Conservation (phyloP, 2,797 vertebrate genomes). For the Coluber constrictor region DNA sequence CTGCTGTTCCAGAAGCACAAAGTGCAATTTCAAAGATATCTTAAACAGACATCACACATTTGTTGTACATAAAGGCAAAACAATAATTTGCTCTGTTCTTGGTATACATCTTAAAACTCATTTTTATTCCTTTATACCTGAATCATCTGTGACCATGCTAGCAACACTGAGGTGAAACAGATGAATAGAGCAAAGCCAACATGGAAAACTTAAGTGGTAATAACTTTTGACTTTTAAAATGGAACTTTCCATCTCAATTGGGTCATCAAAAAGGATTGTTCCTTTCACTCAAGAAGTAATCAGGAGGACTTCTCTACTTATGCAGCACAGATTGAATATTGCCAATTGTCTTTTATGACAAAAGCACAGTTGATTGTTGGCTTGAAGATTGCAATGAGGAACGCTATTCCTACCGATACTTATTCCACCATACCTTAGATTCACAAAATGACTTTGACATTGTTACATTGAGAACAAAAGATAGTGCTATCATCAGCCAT, state of each 20-base stretch:
- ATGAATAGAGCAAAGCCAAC: background rate
- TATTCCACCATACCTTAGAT: background rate
- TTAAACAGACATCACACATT: background rate
- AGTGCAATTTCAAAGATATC: background rate
- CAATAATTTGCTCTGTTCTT: background rate
- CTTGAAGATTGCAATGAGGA: slow-evolving; percentile 6
- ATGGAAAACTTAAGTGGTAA: background rate
- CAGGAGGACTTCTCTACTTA: background rate
- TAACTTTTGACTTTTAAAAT: background rate
- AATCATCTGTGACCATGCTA: background rate
- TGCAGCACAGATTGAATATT: background rate
- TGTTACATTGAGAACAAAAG: background rate
- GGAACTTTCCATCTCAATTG: background rate
- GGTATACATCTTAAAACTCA: background rate
- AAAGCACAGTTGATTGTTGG: slow-evolving; percentile 6
- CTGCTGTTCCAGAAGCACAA: background rate
- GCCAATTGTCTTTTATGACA: background rate
- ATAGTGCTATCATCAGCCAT: background rate
- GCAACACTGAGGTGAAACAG: background rate
- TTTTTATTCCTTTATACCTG: background rate
- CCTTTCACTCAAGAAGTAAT: background rate
- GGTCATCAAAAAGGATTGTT: background rate
- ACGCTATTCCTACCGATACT: background rate
- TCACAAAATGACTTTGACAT: background rate
- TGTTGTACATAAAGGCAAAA: background rate